Evolutionary conservation across 2,888 invertebrate genomes (phyloP).

Genomic region (Ichneumoninae sp.): DNA sequence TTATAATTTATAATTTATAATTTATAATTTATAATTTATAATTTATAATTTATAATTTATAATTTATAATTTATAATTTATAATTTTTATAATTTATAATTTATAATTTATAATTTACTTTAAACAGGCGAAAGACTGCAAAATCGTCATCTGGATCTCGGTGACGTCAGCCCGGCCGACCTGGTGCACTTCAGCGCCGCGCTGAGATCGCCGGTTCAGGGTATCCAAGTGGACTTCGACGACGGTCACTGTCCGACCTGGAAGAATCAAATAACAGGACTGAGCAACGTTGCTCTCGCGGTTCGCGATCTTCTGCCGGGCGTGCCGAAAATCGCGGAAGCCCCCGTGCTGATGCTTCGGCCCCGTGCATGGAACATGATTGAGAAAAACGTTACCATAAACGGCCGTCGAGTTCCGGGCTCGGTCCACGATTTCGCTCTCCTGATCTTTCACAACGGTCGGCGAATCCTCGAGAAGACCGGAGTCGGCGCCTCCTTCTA

Average conservation of each 20-base stretch:
- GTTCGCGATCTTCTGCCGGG: conserved; percentile 86
- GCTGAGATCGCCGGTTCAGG: conserved; percentile 86
- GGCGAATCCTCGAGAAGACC: conserved; percentile 85
- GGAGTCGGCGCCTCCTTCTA: conserved; percentile 90
- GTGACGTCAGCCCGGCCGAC: conserved; percentile 88
- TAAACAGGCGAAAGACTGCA: conserved; percentile 70
- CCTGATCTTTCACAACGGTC: conserved; percentile 88
- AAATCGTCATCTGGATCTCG: conserved; percentile 87
- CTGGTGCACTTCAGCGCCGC: conserved; percentile 86
- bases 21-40: not conserved
- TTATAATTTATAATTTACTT: not conserved
- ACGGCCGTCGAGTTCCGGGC: conserved; percentile 88
- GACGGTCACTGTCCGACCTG: conserved; percentile 91
- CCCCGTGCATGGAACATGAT: conserved; percentile 91
- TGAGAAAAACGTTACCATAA: conserved; percentile 88
- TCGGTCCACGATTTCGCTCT: conserved; percentile 90
- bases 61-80: not conserved
- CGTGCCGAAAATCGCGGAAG: conserved; percentile 85
- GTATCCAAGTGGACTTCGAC: conserved; percentile 89
- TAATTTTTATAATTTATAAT: not conserved
- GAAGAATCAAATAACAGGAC: conserved; percentile 88
- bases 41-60: not conserved
- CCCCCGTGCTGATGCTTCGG: conserved; percentile 88
- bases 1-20: not conserved
- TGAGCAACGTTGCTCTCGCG: conserved; percentile 87